Base-by-base conservation (phyloP, 2,113 vertebrate genomes). In the Ciconia stormi region DNA sequence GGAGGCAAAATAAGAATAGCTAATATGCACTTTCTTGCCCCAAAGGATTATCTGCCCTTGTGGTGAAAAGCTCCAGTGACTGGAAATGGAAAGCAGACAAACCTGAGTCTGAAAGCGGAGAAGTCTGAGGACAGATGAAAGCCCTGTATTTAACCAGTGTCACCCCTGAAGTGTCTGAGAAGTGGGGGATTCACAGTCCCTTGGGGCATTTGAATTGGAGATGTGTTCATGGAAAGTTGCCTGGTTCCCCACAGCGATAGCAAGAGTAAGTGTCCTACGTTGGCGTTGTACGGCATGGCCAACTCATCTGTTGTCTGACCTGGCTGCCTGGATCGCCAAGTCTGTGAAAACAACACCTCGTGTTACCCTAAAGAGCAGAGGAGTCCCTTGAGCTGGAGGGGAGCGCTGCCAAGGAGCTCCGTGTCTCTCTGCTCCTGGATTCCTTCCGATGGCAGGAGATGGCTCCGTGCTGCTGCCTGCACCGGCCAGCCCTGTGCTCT, bases 391-490 rank as follows among this genome's bases (percentile, higher is more conserved):
- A 38, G 42, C 50, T 10, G 34, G 32, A 40, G 44, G 40, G 65
- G 44, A n/a, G 40, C 0, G 1, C 38, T 59, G 38, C 44, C 2
- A 0, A 27, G 50, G 34, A 40, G 19, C 46, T 53, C 5, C 0
- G 6, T 15, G 44, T 11, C 4, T 7, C 49, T 79, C 56, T 61
- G 67, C 69, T 32, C 46, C 56, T 8, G 20, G 15, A 16, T 71
- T 34, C 46, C 29, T 32, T 38, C n/a, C 0, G 0, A 7, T 0
- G 2, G 25, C 42, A 8, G 16, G 42, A 55, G 23, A 23, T 5
- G 14, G 56, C 47, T 52, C 58, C 2, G 1, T 1, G 10, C 55
- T 44, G 63, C 89, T 69, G 71, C 42, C 67, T 0, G 1, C 20
- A 11, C 50, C 1, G 3, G 38, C 32, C 3, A 3, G 55, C 47